These are phyloP conservation scores for Archocentrus centrarchus DNA, from an alignment of 2,113 vertebrate genomes.

Conservation along the genomic window DNA sequence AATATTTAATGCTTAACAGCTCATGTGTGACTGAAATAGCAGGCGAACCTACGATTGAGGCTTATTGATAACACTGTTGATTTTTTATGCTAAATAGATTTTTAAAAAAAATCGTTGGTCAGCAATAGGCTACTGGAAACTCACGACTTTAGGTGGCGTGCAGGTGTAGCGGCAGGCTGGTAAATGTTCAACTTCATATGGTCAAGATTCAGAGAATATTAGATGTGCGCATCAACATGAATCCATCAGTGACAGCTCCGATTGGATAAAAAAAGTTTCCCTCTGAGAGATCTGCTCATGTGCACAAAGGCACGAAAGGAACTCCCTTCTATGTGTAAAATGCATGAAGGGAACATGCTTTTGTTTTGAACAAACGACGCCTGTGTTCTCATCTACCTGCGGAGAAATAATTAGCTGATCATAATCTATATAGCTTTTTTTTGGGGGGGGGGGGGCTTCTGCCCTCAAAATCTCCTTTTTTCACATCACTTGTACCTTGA, in stretches of 20 bases:
- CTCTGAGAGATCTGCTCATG: conserved; percentile 10
- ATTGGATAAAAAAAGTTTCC: conserved; percentile 23
- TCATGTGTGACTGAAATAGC: not conserved
- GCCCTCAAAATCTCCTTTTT: not conserved
- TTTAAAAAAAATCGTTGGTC: conserved; percentile 24
- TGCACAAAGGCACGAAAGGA: not conserved
- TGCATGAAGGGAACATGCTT: not conserved
- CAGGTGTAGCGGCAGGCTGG: conserved; percentile 27
- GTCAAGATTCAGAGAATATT: not conserved
- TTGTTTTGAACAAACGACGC: not conserved
- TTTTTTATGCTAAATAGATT: conserved; percentile 32
- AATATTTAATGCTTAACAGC: not conserved
- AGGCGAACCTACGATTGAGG: not conserved
- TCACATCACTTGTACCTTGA: not conserved
- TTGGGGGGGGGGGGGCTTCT: not conserved
- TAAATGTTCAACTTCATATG: not conserved
- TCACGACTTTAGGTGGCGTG: conserved; percentile 8
- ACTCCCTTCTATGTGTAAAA: not conserved
- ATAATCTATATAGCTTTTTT: conserved; percentile 16
- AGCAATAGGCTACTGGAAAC: not conserved
- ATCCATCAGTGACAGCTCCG: not conserved
- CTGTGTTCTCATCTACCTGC: not conserved
- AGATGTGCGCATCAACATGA: not conserved
- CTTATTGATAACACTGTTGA: conserved; percentile 7
- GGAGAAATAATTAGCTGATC: not conserved